Evolutionary conservation across 2,797 vertebrate species (phyloP).

Genomic region (Loriculus beryllinus): DNA sequence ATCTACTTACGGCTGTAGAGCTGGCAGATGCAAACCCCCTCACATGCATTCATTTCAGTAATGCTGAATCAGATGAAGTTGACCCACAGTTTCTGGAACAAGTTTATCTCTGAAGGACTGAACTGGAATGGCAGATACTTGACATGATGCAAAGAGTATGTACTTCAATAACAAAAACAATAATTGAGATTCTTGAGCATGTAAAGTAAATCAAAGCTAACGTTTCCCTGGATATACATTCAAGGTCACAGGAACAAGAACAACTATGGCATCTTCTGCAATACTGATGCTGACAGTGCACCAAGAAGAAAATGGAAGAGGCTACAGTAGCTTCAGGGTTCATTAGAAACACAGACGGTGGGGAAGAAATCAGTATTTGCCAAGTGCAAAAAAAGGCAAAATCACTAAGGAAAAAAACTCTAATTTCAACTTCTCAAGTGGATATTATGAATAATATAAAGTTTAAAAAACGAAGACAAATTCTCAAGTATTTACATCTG

Average conservation of each 20-base stretch:
- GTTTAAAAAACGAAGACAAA: slow-evolving; percentile 8
- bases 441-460: slow-evolving; percentile 36
- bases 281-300: not conserved
- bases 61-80: not conserved
- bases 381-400: slow-evolving; percentile 40
- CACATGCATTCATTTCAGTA: not conserved
- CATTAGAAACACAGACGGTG: slow-evolving; percentile 37
- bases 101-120: not conserved
- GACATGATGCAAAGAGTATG: not conserved
- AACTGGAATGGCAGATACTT: not conserved
- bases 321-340: slow-evolving; percentile 45
- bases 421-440: slow-evolving; percentile 55
- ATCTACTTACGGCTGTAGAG: not conserved
- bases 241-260: not conserved
- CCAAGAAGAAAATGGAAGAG: not conserved
- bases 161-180: not conserved
- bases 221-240: not conserved
- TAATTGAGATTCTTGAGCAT: not conserved
- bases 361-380: slow-evolving; percentile 40
- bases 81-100: not conserved
- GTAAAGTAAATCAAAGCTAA: not conserved
- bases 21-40: not conserved
- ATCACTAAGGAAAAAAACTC: slow-evolving; percentile 17
- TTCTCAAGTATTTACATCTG: not conserved
- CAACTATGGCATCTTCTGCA: not conserved